These are phyloP conservation scores for Pinctada fucata DNA, from an alignment of 2,888 invertebrate species.

Conservation along the genomic window DNA sequence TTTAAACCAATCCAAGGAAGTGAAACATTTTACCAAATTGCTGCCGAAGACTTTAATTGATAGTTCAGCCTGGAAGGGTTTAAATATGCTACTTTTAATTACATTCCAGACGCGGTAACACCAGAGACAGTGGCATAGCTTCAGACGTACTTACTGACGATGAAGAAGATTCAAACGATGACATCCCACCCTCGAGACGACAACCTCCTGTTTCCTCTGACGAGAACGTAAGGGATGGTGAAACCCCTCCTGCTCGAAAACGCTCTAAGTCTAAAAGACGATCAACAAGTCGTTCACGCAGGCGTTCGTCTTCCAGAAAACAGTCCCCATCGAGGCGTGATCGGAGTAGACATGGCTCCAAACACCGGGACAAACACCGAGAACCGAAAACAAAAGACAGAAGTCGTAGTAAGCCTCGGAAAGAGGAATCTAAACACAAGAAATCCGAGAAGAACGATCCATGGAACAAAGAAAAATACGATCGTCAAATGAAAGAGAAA, in stretches of 20 bases:
- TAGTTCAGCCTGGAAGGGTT: too few relatives aligned
- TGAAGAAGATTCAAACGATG: background rate
- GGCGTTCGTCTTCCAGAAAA: background rate
- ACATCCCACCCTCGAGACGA: background rate
- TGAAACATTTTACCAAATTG: too few relatives aligned
- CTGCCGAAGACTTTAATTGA: too few relatives aligned
- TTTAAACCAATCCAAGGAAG: too few relatives aligned
- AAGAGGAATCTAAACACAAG: slow-evolving; percentile 1
- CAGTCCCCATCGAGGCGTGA: background rate
- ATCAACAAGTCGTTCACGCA: background rate
- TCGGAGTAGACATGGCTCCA: background rate
- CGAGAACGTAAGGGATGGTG: background rate
- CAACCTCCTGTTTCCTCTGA: background rate
- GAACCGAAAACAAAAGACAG: background rate
- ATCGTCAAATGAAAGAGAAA: slow-evolving; percentile 11
- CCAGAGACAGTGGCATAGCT: slow-evolving; percentile 5
- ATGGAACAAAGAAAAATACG: slow-evolving; percentile 25
- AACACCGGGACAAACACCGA: background rate
- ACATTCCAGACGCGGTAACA: background rate
- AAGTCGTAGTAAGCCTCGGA: background rate
- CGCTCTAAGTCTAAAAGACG: background rate
- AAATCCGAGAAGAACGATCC: slow-evolving; percentile 6
- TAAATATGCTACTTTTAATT: too few relatives aligned
- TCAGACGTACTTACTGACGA: background rate
- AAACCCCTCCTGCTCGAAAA: background rate